A percentile compares a stretch with the other conserved stretches of the same genome.
Evolutionary conservation across 2,888 invertebrate genomes (phyloP).

Genomic region (Drosophila putrida): DNA sequence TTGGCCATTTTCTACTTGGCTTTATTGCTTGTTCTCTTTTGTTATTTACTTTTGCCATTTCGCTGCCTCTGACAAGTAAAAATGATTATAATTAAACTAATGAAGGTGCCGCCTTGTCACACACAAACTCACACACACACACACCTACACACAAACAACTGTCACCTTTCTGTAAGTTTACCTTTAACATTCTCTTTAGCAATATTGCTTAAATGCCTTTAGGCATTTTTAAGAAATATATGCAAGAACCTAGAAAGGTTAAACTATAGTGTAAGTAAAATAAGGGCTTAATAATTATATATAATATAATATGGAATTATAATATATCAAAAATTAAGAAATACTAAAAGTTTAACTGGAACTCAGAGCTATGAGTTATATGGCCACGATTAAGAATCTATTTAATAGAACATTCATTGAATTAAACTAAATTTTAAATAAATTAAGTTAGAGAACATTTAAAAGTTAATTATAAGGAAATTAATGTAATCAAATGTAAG

Average conservation of each 20-base stretch:
- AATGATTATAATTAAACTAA: constrained; percentile 79
- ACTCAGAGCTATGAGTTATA: no score
- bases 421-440: not conserved
- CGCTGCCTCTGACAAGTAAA: constrained; percentile 61
- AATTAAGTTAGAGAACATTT: not conserved
- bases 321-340: no score
- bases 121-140: constrained; percentile 4
- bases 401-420: not conserved
- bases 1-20: constrained; percentile 42
- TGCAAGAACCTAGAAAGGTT: not conserved
- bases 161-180: constrained; percentile 11
- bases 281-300: not conserved
- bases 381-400: no score
- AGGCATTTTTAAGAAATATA: not conserved
- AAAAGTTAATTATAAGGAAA: no score
- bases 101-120: constrained; percentile 40
- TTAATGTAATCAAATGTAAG: no score
- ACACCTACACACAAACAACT: constrained; percentile 1
- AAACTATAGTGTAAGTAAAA: not conserved
- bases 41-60: constrained; percentile 60
- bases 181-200: constrained; percentile 11
- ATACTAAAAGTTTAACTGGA: no score
- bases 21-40: constrained; percentile 48
- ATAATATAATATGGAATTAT: no score
- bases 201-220: not conserved